Evolutionary conservation across 2,888 invertebrate genomes (phyloP).

Genomic region (Tipula unca): DNA sequence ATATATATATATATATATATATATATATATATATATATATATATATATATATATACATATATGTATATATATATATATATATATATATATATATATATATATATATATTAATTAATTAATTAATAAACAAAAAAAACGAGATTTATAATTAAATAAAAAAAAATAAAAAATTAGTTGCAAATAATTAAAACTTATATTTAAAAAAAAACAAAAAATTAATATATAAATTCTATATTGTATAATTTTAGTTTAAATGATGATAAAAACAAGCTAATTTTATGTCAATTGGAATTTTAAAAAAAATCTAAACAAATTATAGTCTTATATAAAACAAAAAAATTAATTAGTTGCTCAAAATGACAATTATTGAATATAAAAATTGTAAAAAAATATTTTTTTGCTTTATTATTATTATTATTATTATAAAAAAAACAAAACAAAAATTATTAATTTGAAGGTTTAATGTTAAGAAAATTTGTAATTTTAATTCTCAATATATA

Average conservation of each 20-base stretch:
- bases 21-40: neutral
- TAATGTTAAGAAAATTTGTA: neutral
- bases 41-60: neutral
- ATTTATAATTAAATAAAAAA: neutral
- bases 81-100: neutral
- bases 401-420: neutral
- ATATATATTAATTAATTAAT: neutral
- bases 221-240: neutral
- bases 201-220: neutral
- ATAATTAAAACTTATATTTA: neutral
- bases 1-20: neutral
- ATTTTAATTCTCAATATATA: neutral
- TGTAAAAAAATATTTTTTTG: neutral
- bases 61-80: neutral
- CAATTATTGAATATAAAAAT: neutral
- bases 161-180: neutral
- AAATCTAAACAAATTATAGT: neutral
- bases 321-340: neutral
- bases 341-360: neutral
- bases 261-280: conserved; percentile 8
- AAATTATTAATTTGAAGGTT: neutral
- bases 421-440: neutral
- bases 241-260: conserved; percentile 8
- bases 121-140: neutral
- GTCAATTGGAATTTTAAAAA: neutral